Percentiles rank a stretch among this genome's conserved stretches.
Conservation (phyloP, 2,113 vertebrate genomes). For the Hirundichthys speculiger region DNA sequence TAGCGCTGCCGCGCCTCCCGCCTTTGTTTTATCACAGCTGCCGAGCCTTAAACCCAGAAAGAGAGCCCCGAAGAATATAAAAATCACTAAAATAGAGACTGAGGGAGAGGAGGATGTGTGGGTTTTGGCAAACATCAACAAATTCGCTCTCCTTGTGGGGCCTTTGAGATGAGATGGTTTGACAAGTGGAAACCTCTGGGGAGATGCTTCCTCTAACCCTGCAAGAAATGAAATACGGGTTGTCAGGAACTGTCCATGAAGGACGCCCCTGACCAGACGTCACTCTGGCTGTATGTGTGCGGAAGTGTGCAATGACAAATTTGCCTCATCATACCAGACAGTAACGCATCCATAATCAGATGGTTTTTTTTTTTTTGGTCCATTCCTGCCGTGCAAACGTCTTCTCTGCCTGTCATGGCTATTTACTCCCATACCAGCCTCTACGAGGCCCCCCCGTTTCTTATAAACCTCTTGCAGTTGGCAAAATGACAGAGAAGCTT, state of each 20-base stretch:
- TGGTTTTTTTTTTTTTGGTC: neutral
- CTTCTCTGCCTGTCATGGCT: neutral
- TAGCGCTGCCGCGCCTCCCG: neutral
- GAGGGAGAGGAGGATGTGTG: conserved; percentile 46
- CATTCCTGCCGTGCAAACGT: neutral
- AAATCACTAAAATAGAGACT: conserved; percentile 39
- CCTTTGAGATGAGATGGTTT: conserved; percentile 66
- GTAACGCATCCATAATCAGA: neutral
- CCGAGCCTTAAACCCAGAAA: conserved; percentile 23
- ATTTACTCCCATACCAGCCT: neutral
- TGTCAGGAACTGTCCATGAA: conserved; percentile 53
- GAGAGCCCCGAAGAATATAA: conserved; percentile 27
- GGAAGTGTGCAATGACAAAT: neutral
- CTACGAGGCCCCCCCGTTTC: neutral
- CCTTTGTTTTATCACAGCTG: conserved; percentile 36
- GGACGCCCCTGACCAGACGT: conserved; percentile 46
- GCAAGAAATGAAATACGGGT: conserved; percentile 75
- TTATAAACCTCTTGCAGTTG: neutral
- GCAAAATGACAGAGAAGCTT: neutral
- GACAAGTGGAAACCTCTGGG: conserved; percentile 68
- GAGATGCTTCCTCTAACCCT: conserved; percentile 57
- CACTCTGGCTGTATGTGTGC: conserved; percentile 2
- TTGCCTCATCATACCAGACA: neutral
- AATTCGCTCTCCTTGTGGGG: conserved; percentile 61
- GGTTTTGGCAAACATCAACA: conserved; percentile 70